Percentiles rank a stretch among this genome's conserved stretches.
Evolutionary conservation across 2,113 vertebrate genomes (phyloP).

Genomic region (Notarius quadriscutis): DNA sequence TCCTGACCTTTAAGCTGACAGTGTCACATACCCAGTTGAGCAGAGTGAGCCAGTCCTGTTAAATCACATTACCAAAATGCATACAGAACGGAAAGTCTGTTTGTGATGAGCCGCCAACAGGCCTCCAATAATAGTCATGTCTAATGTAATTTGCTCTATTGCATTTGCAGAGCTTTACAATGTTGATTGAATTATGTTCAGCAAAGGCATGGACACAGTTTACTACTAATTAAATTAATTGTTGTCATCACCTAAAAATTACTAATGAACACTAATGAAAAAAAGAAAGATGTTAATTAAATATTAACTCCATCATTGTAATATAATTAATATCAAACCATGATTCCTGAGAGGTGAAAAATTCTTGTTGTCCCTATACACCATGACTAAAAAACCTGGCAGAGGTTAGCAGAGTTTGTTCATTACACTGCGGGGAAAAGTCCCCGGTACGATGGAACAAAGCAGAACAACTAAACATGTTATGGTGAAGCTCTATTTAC

Average conservation of each 20-base stretch:
- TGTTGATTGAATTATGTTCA: conserved; percentile 73
- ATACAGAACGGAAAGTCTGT: conserved; percentile 48
- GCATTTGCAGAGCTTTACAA: conserved; percentile 74
- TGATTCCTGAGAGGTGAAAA: conserved; percentile 10
- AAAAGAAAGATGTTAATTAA: conserved; percentile 63
- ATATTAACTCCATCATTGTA: conserved; percentile 44
- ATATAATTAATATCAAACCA: conserved; percentile 46
- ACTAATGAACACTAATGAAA: conserved; percentile 35
- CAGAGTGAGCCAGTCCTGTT: conserved; percentile 38
- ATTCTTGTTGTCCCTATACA: neutral
- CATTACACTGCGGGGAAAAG: neutral
- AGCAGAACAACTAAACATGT: conserved; percentile 30
- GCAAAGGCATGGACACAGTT: conserved; percentile 65
- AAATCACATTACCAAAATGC: conserved; percentile 52
- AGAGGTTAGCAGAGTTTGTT: neutral
- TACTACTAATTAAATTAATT: conserved; percentile 74
- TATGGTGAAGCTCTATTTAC: conserved; percentile 36
- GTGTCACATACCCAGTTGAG: conserved; percentile 30
- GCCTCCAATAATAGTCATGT: conserved; percentile 60
- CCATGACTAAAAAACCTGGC: neutral
- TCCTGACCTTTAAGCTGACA: conserved; percentile 44
- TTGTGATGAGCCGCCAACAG: conserved; percentile 50
- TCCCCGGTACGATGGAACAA: conserved; percentile 17
- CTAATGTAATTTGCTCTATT: conserved; percentile 72
- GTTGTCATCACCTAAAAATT: conserved; percentile 59